Percentiles rank a stretch among this genome's conserved stretches.
Conservation (phyloP, 2,797 vertebrate genomes). For the Chiroxiphia lanceolata region DNA sequence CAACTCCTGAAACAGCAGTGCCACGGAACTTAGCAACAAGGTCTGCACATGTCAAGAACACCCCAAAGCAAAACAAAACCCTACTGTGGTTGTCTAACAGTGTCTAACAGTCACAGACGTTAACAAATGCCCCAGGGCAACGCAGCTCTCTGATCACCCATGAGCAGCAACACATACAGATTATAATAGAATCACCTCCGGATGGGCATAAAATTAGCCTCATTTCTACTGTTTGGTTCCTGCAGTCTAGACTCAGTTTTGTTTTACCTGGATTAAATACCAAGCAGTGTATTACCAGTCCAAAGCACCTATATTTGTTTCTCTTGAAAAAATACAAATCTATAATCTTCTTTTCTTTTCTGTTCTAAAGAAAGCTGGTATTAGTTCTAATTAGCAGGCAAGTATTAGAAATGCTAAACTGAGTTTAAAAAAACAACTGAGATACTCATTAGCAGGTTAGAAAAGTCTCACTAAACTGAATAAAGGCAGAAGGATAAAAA, state of each 20-base stretch:
- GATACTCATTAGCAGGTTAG: background rate
- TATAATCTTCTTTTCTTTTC: background rate
- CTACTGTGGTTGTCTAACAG: background rate
- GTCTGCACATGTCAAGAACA: background rate
- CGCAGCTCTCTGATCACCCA: background rate
- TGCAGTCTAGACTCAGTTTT: background rate
- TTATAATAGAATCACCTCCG: background rate
- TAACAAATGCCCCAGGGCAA: rapidly evolving
- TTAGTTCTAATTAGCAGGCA: background rate
- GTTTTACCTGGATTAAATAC: background rate
- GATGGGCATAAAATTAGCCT: background rate
- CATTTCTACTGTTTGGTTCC: background rate
- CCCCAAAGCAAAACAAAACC: background rate
- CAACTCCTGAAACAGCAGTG: background rate
- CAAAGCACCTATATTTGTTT: background rate
- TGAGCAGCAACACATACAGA: background rate
- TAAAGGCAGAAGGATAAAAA: background rate
- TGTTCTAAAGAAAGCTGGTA: background rate
- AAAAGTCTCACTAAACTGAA: background rate
- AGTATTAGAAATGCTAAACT: background rate
- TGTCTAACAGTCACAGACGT: background rate
- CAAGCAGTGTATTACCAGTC: background rate
- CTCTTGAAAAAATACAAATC: background rate
- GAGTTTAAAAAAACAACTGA: background rate
- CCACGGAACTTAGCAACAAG: background rate